Evolutionary conservation across 2,797 vertebrate genomes (phyloP), one percentile per base, ranked within the genome.

Genomic region (Acanthis flammea): DNA sequence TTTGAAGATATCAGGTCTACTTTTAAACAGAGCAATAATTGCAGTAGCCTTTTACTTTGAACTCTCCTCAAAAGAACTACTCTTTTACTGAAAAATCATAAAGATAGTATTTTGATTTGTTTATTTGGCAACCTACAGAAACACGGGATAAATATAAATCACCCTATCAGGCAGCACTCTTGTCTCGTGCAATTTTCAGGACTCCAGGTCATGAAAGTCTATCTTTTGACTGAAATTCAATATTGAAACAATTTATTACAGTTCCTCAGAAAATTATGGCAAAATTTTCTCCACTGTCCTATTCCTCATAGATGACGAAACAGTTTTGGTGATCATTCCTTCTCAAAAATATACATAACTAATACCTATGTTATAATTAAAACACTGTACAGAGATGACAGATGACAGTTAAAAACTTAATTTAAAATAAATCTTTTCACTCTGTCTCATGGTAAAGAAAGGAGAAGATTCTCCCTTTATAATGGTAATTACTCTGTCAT

Each of bases 401-500:
- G 99, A 99, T 99, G 99, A 99, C 99, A 99, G 99, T 99, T 99
- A 99, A 99, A 99, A 99, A 99, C 99, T 99, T 99, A 99, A 99
- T 99, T 99, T 99, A 99, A 99, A 99, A 99, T 99, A 99, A 99
- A 99, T 99, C 99, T 99, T 99, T 99, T 99, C 99, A 99, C 99
- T 99, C 99, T 99, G 99, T 99, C 99, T 99, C 99, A 99, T 99
- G 98, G 98, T 99, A 99, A 99, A 99, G 99, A 99, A 99, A 99
- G 97, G 97, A 98, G 98, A 99, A 99, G 99, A 99, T 99, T 99
- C 99, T 98, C 98, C 99, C 99, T 99, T 99, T 99, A 99, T 99
- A 99, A 99, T 99, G 99, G 99, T 99, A 99, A 99, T 99, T 99
- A 99, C 99, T 99, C 99, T 99, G 98, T 99, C 99, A 99, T 99